A percentile compares a stretch with the other conserved stretches of the same genome.
Conservation (phyloP, 1,140 invertebrate species). For the Acyrthosiphon pisum region DNA sequence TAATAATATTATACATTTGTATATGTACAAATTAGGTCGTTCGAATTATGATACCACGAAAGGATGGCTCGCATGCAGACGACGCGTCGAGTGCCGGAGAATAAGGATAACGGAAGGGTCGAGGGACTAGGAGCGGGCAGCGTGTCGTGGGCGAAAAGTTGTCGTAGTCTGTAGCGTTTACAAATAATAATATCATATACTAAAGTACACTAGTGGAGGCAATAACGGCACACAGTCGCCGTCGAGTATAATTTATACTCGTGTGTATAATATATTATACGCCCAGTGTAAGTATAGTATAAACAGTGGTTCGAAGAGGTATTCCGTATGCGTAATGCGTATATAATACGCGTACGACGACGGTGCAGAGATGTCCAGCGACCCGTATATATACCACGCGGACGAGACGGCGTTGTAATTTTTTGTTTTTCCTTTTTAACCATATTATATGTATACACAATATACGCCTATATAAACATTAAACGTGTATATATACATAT, state of each 20-base stretch:
- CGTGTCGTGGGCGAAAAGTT: background rate
- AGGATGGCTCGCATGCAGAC: background rate
- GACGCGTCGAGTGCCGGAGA: background rate
- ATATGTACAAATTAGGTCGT: background rate
- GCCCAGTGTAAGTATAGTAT: background rate
- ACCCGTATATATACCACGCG: background rate
- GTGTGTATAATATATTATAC: background rate
- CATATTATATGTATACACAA: background rate
- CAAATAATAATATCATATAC: background rate
- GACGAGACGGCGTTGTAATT: background rate
- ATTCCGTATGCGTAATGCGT: slow-evolving; percentile 1
- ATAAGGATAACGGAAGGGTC: background rate
- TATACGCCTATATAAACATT: background rate
- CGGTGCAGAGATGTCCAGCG: background rate
- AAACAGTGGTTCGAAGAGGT: background rate
- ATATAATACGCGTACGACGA: background rate
- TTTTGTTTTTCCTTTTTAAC: background rate
- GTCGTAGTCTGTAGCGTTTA: background rate
- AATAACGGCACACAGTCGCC: background rate
- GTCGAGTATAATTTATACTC: background rate
- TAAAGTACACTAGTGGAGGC: background rate
- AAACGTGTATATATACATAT: background rate
- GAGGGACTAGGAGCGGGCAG: background rate
- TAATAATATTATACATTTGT: background rate
- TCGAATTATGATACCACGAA: background rate